A percentile compares a stretch with the other conserved stretches of the same genome.
phyloP scores from a whole-genome alignment of 2,113 vertebrate genomes.

The Tragelaphus strepsiceros region DNA sequence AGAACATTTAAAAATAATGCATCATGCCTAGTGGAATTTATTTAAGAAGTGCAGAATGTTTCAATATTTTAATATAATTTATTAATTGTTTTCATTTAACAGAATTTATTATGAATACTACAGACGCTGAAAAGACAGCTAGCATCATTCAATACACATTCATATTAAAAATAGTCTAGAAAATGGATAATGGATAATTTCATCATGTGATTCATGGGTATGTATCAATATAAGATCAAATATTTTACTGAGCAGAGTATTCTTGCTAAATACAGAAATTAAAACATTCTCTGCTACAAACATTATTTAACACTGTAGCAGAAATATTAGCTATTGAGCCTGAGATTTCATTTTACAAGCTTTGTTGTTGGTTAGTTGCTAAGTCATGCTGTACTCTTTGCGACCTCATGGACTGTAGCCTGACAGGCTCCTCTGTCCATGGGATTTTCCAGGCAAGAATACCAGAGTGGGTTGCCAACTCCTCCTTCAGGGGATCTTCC shows the following conservation, averaged over 20 bases:
- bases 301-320: not conserved
- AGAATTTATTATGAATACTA: not conserved
- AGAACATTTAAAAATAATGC: not conserved
- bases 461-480: not conserved
- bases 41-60: not conserved
- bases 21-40: not conserved
- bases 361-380: not conserved
- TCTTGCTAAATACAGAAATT: not conserved
- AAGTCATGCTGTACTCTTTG: not conserved
- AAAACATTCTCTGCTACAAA: not conserved
- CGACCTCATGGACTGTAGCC: not conserved
- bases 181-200: conserved; percentile 15
- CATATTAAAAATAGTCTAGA: not conserved
- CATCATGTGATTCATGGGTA: not conserved
- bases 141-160: not conserved
- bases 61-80: not conserved
- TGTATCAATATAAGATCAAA: not conserved
- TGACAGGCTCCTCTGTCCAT: not conserved
- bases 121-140: not conserved
- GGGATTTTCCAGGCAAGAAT: not conserved
- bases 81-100: not conserved
- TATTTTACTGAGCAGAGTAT: not conserved
- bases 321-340: not conserved
- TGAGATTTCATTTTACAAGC: not conserved
- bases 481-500: not conserved